Percentiles rank a stretch among this genome's conserved stretches.
Conservation (phyloP, 1,140 invertebrate species). For the Mamestra configurata region DNA sequence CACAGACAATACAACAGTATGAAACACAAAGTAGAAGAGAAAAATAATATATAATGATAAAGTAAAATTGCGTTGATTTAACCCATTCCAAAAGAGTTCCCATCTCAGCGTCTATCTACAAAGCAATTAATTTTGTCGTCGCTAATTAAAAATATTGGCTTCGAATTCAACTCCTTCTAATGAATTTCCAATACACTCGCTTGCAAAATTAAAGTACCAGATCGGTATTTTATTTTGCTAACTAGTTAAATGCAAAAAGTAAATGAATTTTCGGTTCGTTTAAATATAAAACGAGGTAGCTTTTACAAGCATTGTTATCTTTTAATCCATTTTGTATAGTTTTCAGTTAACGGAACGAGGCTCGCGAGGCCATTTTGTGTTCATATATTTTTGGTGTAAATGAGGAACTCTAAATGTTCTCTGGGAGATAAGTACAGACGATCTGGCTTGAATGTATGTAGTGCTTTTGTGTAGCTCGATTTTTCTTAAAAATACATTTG, state of each 20-base stretch:
- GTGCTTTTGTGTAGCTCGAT: neutral
- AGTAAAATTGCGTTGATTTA: too few relatives aligned
- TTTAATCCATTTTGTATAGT: neutral
- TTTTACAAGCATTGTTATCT: neutral
- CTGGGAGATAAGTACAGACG: neutral
- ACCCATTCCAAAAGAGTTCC: too few relatives aligned
- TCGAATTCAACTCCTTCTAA: neutral
- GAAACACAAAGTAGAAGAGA: too few relatives aligned
- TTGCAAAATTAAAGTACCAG: neutral
- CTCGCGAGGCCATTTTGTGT: neutral
- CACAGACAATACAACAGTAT: too few relatives aligned
- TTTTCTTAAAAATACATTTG: neutral
- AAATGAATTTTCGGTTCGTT: neutral
- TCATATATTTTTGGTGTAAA: conserved; percentile 25
- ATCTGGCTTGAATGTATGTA: neutral
- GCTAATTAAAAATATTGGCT: too few relatives aligned
- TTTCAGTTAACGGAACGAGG: neutral
- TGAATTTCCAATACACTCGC: neutral
- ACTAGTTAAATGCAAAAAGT: neutral
- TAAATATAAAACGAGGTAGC: neutral
- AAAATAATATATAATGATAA: too few relatives aligned
- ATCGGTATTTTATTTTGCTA: neutral
- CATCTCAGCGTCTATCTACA: too few relatives aligned
- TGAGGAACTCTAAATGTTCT: neutral
- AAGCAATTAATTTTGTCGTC: too few relatives aligned